Conservation (phyloP, 2,888 invertebrate species). For the Mechanitis mazaeus region DNA sequence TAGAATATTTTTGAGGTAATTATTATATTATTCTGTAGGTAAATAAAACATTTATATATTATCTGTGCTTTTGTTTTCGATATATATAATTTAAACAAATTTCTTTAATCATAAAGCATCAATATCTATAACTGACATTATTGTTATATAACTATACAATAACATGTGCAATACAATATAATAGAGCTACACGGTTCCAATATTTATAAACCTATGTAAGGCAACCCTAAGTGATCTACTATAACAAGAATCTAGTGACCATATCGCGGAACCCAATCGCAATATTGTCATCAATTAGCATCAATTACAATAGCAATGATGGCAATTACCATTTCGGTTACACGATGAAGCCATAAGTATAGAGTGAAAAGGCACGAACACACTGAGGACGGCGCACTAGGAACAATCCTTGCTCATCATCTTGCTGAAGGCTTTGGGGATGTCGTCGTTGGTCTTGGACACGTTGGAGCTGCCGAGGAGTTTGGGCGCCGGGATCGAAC, state of each 20-base stretch:
- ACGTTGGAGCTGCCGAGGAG: conserved; percentile 84
- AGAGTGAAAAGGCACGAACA: conserved; percentile 32
- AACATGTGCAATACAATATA: too few species aligned
- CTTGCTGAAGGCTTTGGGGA: conserved; percentile 85
- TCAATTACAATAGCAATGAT: too few species aligned
- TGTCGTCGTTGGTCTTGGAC: conserved; percentile 88
- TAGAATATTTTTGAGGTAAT: too few species aligned
- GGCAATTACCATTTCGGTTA: not conserved
- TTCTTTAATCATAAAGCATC: too few species aligned
- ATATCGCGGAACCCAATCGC: not conserved
- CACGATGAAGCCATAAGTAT: conserved; percentile 3
- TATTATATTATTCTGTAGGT: too few species aligned
- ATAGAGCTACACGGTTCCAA: not conserved
- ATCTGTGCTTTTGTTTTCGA: too few species aligned
- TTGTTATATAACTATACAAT: too few species aligned
- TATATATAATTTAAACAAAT: too few species aligned
- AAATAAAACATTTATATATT: too few species aligned
- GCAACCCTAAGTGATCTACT: conserved; percentile 5
- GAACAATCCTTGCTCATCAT: conserved; percentile 70
- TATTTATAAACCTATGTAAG: conserved; percentile 1
- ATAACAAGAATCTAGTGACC: not conserved
- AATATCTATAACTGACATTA: too few species aligned
- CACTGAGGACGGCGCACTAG: conserved; percentile 36
- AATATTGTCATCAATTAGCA: too few species aligned
- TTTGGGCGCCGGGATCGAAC: conserved; percentile 82